phyloP scores from a whole-genome alignment of 53 echinoderm and acorn worm species.

The Echinarachnius parma region DNA sequence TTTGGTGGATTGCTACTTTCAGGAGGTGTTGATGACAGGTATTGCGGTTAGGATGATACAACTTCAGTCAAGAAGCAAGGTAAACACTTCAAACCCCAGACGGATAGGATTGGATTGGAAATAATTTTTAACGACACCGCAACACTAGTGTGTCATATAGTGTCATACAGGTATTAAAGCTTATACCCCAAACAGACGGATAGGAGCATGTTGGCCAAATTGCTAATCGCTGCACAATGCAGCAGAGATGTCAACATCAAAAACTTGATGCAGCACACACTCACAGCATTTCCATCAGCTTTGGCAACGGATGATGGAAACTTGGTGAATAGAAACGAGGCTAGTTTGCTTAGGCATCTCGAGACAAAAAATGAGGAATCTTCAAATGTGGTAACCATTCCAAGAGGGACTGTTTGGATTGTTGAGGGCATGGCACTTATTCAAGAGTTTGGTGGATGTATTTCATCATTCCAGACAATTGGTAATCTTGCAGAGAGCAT shows the following conservation, averaged over 20 bases:
- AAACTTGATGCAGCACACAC: slow-evolving; percentile 18
- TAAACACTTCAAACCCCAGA: too few species aligned
- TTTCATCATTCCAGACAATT: slow-evolving; percentile 2
- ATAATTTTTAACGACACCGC: too few species aligned
- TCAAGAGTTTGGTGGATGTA: slow-evolving; percentile 36
- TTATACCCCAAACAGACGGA: too few species aligned
- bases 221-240: slow-evolving; percentile 19
- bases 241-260: slow-evolving; percentile 4
- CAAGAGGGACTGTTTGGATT: slow-evolving; percentile 33
- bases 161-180: too few species aligned
- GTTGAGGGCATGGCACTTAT: slow-evolving; percentile 65
- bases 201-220: slow-evolving; percentile 29
- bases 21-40: too few species aligned
- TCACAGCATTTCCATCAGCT: slow-evolving; percentile 22
- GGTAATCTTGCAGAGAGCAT: slow-evolving; percentile 9
- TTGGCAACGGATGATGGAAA: slow-evolving; percentile 42
- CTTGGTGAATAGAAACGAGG: slow-evolving; percentile 62
- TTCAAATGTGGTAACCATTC: slow-evolving; percentile 2
- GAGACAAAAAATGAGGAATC: background rate
- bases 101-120: too few species aligned
- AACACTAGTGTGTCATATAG: too few species aligned
- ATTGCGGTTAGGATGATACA: too few species aligned
- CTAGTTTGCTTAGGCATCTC: slow-evolving; percentile 42
- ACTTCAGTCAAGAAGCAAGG: too few species aligned
- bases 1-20: too few species aligned